Base-by-base conservation (phyloP, 1,140 invertebrate species). In the Parapsyche elsis region DNA sequence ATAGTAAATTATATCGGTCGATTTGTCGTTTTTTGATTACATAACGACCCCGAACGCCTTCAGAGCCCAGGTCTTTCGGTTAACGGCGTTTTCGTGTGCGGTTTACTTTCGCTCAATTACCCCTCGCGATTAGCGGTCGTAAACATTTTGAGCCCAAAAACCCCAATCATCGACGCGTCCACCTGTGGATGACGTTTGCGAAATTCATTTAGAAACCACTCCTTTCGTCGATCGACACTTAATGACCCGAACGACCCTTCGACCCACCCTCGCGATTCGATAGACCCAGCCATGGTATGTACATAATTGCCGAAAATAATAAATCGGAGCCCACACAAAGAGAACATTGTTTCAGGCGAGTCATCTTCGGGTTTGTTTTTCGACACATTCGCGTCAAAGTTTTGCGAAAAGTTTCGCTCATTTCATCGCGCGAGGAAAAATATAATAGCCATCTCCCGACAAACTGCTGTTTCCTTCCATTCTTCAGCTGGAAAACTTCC, bases 381-480 rank as follows among this genome's bases (percentile, higher is more conserved):
- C 49, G 49, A 23, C 19, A 67, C 61, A 21, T 12, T 67, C 14
- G 61, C 24, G 12, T 67, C n/a, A 67, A 67, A 67, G 61, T 67
- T 67, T 21, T 2, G 1, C 16, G 71, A 26, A 45, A 76, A 23
- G 4, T 57, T 76, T 10, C 38, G 14, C 24, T 59, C 75, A 59
- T 75, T 80, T 61, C 73, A n/a, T 7, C 12, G 78, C 44, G 45
- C 24, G 2, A 61, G 71, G 53, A 76, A 80, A 80, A 80, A 75
- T 80, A 80, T 80, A 80, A 80, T 61, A 46, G 78, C 53, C 44
- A 75, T 80, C 64, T 49, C 30, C 59, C 70, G 14, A 61, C 78
- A 75, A 74, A 80, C 46, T 71, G 78, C 71, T 75, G 53, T 49
- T 80, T 64, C 24, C 57, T 80, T 75, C 78, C 49, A 61, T 80